These are phyloP conservation scores for Premnoplex brunnescens DNA, from an alignment of 2,797 vertebrate genomes.

Conservation along the genomic window DNA sequence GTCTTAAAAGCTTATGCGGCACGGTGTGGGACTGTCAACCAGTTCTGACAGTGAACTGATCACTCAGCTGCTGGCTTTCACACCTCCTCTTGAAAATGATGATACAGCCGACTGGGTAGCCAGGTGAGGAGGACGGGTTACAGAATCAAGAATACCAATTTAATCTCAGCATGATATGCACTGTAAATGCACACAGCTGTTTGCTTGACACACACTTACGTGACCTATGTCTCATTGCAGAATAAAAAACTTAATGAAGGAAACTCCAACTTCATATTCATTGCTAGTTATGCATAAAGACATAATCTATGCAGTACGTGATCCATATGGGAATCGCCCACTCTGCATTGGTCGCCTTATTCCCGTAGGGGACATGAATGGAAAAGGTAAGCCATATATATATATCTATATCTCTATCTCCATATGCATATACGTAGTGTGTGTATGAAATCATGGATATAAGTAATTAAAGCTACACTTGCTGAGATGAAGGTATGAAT, in stretches of 20 bases:
- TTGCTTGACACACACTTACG: background rate
- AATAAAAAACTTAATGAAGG: constrained; percentile 95
- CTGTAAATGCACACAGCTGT: background rate
- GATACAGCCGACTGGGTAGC: constrained; percentile 95
- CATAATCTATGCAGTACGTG: constrained; percentile 94
- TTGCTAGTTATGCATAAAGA: constrained; percentile 95
- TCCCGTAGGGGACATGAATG: constrained; percentile 87
- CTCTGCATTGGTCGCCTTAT: constrained; percentile 92
- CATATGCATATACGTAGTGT: background rate
- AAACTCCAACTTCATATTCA: constrained; percentile 94
- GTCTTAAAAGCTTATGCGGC: constrained; percentile 88
- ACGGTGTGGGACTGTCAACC: constrained; percentile 96
- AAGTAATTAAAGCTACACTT: background rate
- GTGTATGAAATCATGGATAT: background rate
- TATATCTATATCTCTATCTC: background rate
- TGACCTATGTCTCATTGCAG: constrained; percentile 73
- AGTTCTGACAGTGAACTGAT: constrained; percentile 98
- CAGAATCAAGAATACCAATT: background rate
- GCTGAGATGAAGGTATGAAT: background rate
- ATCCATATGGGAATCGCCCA: constrained; percentile 95
- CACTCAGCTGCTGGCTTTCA: constrained; percentile 94
- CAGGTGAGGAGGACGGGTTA: constrained; percentile 77
- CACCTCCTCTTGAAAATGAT: constrained; percentile 91
- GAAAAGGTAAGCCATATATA: constrained; percentile 79
- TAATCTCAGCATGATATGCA: background rate